Conservation (phyloP, 1,140 invertebrate species). For the Episyrphus balteatus region DNA sequence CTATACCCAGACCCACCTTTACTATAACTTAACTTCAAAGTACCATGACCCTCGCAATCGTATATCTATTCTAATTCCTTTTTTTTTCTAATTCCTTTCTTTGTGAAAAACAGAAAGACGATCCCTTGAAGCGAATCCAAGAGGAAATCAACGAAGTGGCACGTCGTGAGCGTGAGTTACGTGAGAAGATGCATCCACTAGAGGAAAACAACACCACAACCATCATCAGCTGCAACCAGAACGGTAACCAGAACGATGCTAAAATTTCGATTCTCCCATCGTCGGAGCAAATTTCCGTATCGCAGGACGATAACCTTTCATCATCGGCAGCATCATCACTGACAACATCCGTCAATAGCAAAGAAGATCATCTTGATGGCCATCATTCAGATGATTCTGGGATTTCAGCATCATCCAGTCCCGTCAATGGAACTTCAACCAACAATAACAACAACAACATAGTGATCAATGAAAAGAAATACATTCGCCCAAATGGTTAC, state of each 20-base stretch:
- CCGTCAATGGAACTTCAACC: slow-evolving; percentile 11
- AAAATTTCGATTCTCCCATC: neutral
- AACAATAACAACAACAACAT: slow-evolving; percentile 12
- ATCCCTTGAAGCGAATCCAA: slow-evolving; percentile 51
- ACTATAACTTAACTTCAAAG: too few relatives aligned
- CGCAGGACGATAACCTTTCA: slow-evolving; percentile 9
- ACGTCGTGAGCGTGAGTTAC: slow-evolving; percentile 52
- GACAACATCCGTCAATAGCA: slow-evolving; percentile 26
- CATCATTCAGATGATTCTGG: slow-evolving; percentile 33
- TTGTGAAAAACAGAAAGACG: slow-evolving; percentile 48
- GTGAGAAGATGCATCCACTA: slow-evolving; percentile 44
- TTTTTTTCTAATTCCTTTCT: too few relatives aligned
- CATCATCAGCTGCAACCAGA: slow-evolving; percentile 32
- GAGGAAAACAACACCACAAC: slow-evolving; percentile 23
- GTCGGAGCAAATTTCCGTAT: neutral
- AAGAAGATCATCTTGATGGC: slow-evolving; percentile 30
- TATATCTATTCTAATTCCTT: too few relatives aligned
- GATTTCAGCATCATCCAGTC: slow-evolving; percentile 30
- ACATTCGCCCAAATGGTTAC: slow-evolving; percentile 35
- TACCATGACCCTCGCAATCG: too few relatives aligned
- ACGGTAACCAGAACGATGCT: neutral
- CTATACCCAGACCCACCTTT: too few relatives aligned
- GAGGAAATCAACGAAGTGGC: slow-evolving; percentile 57
- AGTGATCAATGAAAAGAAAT: slow-evolving; percentile 19
- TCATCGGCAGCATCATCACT: slow-evolving; percentile 20